Conservation (phyloP, 2,797 vertebrate species). For the Eremophila alpestris region DNA sequence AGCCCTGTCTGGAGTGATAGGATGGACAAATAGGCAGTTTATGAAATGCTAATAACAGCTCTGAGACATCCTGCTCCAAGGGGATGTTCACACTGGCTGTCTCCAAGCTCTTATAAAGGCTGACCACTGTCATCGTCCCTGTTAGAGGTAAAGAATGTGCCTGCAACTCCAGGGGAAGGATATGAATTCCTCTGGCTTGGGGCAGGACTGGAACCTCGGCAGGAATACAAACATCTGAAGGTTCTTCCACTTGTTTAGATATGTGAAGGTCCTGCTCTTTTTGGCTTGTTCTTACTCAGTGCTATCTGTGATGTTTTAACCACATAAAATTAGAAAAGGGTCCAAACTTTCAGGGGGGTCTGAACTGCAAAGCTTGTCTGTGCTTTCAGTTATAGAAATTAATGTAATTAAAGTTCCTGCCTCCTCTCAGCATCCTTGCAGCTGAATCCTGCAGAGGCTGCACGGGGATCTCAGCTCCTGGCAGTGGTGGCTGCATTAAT, state of each 20-base stretch:
- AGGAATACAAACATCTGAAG: background rate
- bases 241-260: background rate
- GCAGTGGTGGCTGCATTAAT: background rate
- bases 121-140: background rate
- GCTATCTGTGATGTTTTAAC: background rate
- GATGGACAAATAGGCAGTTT: background rate
- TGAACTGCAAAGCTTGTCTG: background rate
- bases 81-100: background rate
- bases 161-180: background rate
- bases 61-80: slow-evolving; percentile 6
- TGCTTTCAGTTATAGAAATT: background rate
- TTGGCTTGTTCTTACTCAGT: background rate
- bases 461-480: fast-evolving
- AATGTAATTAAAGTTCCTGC: background rate
- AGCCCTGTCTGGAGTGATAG: background rate
- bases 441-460: background rate
- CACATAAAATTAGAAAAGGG: background rate
- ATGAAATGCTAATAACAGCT: background rate
- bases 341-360: background rate
- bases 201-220: background rate
- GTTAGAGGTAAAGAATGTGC: background rate
- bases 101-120: background rate
- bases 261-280: background rate
- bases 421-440: background rate
- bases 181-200: background rate